Evolutionary conservation across 2,113 vertebrate genomes (phyloP).

Genomic region (Hippocampus zosterae): DNA sequence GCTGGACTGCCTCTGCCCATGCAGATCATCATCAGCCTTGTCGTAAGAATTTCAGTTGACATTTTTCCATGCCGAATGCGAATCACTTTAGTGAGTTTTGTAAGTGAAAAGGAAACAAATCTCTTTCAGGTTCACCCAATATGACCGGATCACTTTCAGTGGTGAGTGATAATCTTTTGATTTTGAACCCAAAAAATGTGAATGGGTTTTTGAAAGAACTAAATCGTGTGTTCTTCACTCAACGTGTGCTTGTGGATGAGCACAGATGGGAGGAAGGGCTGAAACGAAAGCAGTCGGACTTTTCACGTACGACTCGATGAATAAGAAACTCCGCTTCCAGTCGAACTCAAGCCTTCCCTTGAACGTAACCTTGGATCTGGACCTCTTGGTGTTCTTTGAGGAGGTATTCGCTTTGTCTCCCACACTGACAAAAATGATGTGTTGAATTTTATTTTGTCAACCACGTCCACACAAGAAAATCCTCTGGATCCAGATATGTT

Average conservation of each 20-base stretch:
- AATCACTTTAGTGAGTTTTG: background rate
- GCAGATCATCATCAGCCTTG: constrained; percentile 61
- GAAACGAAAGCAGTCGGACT: constrained; percentile 43
- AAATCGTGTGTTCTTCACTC: constrained; percentile 1
- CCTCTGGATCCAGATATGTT: too few relatives aligned
- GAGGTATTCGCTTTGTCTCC: constrained; percentile 47
- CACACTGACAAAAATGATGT: too few relatives aligned
- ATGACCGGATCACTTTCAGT: constrained; percentile 59
- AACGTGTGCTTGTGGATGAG: constrained; percentile 5
- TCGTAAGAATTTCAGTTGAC: constrained; percentile 45
- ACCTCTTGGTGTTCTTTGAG: constrained; percentile 68
- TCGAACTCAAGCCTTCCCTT: constrained; percentile 46
- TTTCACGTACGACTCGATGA: constrained; percentile 64
- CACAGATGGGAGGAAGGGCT: constrained; percentile 48
- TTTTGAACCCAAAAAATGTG: background rate
- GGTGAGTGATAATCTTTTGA: constrained; percentile 41
- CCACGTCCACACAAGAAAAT: too few relatives aligned
- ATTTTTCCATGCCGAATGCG: background rate
- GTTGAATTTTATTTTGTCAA: too few relatives aligned
- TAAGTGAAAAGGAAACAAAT: constrained; percentile 8
- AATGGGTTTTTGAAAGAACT: background rate
- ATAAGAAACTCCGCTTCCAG: constrained; percentile 66
- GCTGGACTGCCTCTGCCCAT: constrained; percentile 44
- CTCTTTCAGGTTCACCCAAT: constrained; percentile 62
- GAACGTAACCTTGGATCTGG: constrained; percentile 58